Conservation (phyloP, 2,113 vertebrate genomes). For the Grammomys dolichurus region DNA sequence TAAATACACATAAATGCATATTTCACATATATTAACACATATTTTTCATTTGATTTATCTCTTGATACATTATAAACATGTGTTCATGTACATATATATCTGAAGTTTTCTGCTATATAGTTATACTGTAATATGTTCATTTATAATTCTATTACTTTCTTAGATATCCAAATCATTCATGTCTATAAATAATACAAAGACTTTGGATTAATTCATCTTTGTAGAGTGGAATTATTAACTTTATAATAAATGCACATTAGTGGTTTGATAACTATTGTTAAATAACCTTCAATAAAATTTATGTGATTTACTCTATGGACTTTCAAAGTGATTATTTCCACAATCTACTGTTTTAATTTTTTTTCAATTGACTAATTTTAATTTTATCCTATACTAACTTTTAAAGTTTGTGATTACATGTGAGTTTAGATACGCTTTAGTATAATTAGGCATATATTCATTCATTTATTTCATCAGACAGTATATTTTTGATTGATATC, state of each 20-base stretch:
- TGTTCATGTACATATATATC: no score
- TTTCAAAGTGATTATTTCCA: neutral
- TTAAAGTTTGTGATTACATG: neutral
- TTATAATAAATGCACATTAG: no score
- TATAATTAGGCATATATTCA: neutral
- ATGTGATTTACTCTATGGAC: neutral
- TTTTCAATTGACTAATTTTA: neutral
- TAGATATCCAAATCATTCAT: no score
- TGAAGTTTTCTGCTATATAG: neutral
- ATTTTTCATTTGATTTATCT: neutral
- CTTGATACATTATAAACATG: neutral
- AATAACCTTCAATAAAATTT: neutral
- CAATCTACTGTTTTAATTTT: neutral
- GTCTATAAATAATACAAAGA: no score
- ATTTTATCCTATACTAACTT: neutral
- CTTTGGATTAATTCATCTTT: no score
- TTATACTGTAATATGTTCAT: neutral
- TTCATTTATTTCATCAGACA: slow-evolving; percentile 21
- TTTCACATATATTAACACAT: neutral
- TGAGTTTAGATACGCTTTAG: neutral
- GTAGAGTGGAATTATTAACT: no score
- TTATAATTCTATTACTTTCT: neutral
- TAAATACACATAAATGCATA: neutral
- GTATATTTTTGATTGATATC: neutral
- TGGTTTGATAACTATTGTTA: neutral